phyloP scores from a whole-genome alignment of 2,888 invertebrate genomes.

The Drosophila glabriapex region DNA sequence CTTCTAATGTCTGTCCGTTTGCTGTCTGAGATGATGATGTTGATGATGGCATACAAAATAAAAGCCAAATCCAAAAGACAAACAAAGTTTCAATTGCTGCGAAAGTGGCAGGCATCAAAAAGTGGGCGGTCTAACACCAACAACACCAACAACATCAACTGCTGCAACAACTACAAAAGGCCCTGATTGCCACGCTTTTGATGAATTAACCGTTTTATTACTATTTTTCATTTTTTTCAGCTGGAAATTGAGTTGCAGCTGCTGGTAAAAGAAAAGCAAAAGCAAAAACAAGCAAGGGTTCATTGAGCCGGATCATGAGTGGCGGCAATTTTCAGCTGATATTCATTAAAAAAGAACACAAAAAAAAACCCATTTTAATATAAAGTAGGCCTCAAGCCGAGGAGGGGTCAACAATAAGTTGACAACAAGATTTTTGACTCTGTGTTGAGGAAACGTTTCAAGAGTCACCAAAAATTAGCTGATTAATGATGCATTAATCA shows the following conservation, averaged over 20 bases:
- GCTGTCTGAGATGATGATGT: slow-evolving; percentile 48
- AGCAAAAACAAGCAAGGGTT: slow-evolving; percentile 37
- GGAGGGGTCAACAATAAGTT: slow-evolving; percentile 45
- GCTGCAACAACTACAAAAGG: slow-evolving; percentile 37
- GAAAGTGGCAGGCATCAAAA: slow-evolving; percentile 63
- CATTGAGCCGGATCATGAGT: slow-evolving; percentile 69
- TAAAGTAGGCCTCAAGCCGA: slow-evolving; percentile 29
- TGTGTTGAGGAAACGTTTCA: slow-evolving; percentile 22
- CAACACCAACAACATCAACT: slow-evolving; percentile 20
- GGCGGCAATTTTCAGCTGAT: slow-evolving; percentile 30
- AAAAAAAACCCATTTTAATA: slow-evolving; percentile 42
- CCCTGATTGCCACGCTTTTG: slow-evolving; percentile 74
- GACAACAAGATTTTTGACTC: slow-evolving; percentile 22
- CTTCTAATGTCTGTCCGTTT: slow-evolving; percentile 69
- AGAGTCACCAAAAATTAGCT: slow-evolving; percentile 14
- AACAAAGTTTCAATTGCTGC: slow-evolving; percentile 70
- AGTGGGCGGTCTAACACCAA: slow-evolving; percentile 53
- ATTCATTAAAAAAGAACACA: slow-evolving; percentile 32
- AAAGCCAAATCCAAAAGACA: slow-evolving; percentile 38
- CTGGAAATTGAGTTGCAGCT: slow-evolving; percentile 62
- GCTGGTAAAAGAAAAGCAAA: slow-evolving; percentile 15
- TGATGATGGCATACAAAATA: slow-evolving; percentile 66
- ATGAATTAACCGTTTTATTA: slow-evolving; percentile 65
- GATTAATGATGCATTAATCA: slow-evolving; percentile 47
- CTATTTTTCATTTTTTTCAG: slow-evolving; percentile 23